Evolutionary conservation across 1,140 invertebrate genomes (phyloP).

Genomic region (Drosophila sucinea): DNA sequence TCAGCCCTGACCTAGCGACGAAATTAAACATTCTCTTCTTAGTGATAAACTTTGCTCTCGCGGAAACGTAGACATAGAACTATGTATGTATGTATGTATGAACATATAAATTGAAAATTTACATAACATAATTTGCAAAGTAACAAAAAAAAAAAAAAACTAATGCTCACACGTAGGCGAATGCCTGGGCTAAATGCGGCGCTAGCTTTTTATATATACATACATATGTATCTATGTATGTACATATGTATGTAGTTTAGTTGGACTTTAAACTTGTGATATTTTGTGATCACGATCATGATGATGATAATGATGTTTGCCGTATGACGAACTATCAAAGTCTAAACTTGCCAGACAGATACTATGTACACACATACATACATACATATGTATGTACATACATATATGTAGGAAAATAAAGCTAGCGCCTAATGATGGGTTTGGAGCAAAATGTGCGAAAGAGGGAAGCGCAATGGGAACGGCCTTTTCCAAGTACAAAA

Average conservation of each 20-base stretch:
- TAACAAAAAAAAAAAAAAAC: background rate
- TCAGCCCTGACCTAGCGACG: slow-evolving; percentile 48
- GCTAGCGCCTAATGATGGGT: background rate
- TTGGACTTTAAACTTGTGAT: slow-evolving; percentile 75
- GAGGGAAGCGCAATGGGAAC: background rate
- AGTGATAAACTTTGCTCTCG: background rate
- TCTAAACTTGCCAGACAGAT: slow-evolving; percentile 43
- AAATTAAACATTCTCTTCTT: slow-evolving; percentile 34
- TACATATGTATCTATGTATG: background rate
- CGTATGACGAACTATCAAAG: slow-evolving; percentile 73
- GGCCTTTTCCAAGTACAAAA: slow-evolving; percentile 11
- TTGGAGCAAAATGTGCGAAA: background rate
- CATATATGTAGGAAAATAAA: slow-evolving; percentile 2
- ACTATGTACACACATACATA: background rate
- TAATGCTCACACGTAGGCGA: background rate
- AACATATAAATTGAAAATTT: background rate
- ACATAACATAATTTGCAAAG: slow-evolving; percentile 10
- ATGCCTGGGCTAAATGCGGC: slow-evolving; percentile 1
- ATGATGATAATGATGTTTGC: slow-evolving; percentile 47
- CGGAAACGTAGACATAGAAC: background rate
- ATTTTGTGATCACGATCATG: slow-evolving; percentile 30
- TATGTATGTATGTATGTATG: background rate
- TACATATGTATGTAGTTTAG: slow-evolving; percentile 3
- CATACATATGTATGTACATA: slow-evolving; percentile 1
- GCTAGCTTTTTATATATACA: background rate